Percentiles rank a stretch among this genome's conserved stretches.
Conservation (phyloP, 1,140 invertebrate species). For the Camponotus floridanus region DNA sequence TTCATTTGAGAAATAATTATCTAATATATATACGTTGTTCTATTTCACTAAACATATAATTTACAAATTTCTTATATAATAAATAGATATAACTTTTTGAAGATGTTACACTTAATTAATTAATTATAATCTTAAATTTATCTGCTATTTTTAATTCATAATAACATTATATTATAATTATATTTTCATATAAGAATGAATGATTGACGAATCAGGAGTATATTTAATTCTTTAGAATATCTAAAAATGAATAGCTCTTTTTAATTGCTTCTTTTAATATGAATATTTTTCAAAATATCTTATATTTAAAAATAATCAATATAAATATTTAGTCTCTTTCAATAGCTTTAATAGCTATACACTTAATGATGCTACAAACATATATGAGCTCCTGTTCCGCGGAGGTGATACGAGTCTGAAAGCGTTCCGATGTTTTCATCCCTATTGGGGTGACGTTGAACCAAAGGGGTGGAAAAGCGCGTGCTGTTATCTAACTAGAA, state of each 20-base stretch:
- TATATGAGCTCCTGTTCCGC: conserved; percentile 80
- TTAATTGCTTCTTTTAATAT: not conserved
- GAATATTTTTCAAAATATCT: not conserved
- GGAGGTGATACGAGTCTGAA: conserved; percentile 80
- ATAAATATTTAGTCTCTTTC: not conserved
- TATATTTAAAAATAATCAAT: not conserved
- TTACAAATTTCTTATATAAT: not conserved
- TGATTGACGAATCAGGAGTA: not conserved
- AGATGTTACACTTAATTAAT: too few relatives aligned
- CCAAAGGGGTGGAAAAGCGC: conserved; percentile 18
- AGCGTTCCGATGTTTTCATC: conserved; percentile 80
- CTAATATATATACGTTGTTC: not conserved
- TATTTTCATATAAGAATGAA: not conserved
- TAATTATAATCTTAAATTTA: too few relatives aligned
- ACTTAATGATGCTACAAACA: conserved; percentile 17
- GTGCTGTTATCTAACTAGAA: conserved; percentile 56
- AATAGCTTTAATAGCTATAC: not conserved
- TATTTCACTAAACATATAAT: not conserved
- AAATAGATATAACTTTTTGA: not conserved
- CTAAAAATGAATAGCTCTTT: not conserved
- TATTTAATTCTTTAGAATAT: not conserved
- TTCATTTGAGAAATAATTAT: conserved; percentile 1
- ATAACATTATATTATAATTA: conserved; percentile 16
- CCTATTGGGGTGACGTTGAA: conserved; percentile 64
- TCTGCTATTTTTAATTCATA: not conserved